Evolutionary conservation across 2,797 vertebrate genomes (phyloP).

Genomic region (Astyanax mexicanus): DNA sequence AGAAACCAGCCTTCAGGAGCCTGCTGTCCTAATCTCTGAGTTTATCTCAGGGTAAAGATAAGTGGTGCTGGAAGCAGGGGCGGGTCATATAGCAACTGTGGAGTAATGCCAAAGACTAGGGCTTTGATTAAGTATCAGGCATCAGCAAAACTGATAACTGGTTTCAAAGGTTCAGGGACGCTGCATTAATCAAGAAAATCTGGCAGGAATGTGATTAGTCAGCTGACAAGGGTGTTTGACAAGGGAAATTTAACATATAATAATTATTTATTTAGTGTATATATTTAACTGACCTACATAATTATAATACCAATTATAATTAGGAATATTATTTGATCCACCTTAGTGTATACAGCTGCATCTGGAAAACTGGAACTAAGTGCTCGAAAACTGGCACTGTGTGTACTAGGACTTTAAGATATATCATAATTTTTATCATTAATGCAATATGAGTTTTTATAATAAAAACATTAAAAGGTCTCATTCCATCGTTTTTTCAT

Average conservation of each 20-base stretch:
- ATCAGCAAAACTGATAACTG: background rate
- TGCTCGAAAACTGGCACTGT: no score
- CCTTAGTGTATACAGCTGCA: no score
- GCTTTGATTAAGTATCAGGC: slow-evolving; percentile 30
- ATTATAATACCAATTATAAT: no score
- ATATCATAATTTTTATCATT: no score
- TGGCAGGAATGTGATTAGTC: background rate
- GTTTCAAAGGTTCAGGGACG: slow-evolving; percentile 39
- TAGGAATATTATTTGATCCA: no score
- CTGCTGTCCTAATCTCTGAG: background rate
- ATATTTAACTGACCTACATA: background rate
- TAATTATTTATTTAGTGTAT: background rate
- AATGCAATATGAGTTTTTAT: no score
- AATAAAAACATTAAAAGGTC: no score
- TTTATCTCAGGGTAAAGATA: background rate
- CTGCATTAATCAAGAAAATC: background rate
- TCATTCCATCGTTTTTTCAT: no score
- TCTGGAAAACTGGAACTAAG: no score
- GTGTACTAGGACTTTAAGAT: no score
- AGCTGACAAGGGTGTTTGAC: background rate
- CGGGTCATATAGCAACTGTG: background rate
- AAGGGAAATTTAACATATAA: background rate
- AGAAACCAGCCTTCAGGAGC: background rate
- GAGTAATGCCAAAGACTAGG: background rate
- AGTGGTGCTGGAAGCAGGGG: background rate